Evolutionary conservation across 2,113 vertebrate genomes (phyloP), one percentile per base, ranked within the genome.

Genomic region (Riparia riparia): DNA sequence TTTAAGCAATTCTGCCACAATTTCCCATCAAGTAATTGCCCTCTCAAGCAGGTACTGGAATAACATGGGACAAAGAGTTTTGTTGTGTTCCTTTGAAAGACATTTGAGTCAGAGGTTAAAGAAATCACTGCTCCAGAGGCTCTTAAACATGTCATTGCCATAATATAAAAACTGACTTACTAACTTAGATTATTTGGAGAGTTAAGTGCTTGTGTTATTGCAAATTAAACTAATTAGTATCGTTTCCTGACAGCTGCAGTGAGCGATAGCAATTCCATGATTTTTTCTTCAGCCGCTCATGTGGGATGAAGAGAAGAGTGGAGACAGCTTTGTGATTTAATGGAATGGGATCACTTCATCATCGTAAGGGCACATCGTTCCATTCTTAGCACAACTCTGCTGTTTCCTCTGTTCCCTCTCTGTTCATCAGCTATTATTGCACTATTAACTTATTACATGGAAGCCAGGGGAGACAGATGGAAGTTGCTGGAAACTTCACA

Each of bases 171-270:
- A 95, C 97, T 96, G 97, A 97, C 97, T 98, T 97, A 96, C 97
- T 94, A 98, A 98, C 97, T 98, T 97, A 97, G 97, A 98, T 98
- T 98, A 98, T 98, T 98, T 98, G 97, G 97, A 98, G 97, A 97
- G 98, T 98, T 97, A 98, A 98, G 97, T 98, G 98, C 96, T 98
- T 98, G 97, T 98, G 97, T 98, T 98, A 98, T 98, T 98, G 98
- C 98, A 98, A 98, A 98, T 98, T 98, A 98, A 98, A 98, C 97
- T 98, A 98, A 98, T 98, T 98, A 98, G 97, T 98, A 98, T 97
- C 85, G 96, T 98, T 98, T 98, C 98, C 98, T 98, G 98, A 97
- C 98, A 98, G 98, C 98, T 98, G 98, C 98, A 98, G 97, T 82
- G 93, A 98, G 92, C 96, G 93, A 97, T 97, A 97, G 96, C 97